Percentiles rank a stretch among this genome's conserved stretches.
Evolutionary conservation across 1,140 invertebrate species (phyloP).

Genomic region (Rhyzopertha dominica): DNA sequence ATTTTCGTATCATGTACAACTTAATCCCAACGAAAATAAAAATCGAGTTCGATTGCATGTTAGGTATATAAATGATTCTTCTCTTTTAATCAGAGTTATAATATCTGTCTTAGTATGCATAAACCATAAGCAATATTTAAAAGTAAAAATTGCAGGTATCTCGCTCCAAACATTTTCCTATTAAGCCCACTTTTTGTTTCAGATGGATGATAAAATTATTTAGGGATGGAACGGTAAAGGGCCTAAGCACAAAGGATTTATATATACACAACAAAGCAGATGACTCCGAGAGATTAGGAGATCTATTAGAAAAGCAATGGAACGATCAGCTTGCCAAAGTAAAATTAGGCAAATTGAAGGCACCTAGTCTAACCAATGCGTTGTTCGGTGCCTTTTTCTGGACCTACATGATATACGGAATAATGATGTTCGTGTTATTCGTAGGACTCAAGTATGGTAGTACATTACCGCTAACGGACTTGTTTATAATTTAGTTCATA

Average conservation of each 20-base stretch:
- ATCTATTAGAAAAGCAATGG: slow-evolving; percentile 50
- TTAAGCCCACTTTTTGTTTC: slow-evolving; percentile 17
- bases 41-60: too few species aligned
- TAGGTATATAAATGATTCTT: too few species aligned
- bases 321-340: slow-evolving; percentile 41
- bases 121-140: too few species aligned
- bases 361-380: slow-evolving; percentile 44
- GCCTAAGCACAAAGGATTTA: slow-evolving; percentile 33
- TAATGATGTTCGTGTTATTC: slow-evolving; percentile 42
- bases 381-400: slow-evolving; percentile 45
- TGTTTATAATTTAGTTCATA: slow-evolving; percentile 12
- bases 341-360: slow-evolving; percentile 19
- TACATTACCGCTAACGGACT: slow-evolving; percentile 11
- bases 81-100: too few species aligned
- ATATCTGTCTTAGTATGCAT: too few species aligned
- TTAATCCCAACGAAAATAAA: too few species aligned
- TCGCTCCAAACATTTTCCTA: too few species aligned
- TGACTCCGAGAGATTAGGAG: slow-evolving; percentile 43
- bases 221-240: slow-evolving; percentile 26
- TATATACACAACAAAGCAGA: slow-evolving; percentile 31
- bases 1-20: too few species aligned
- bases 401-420: slow-evolving; percentile 46
- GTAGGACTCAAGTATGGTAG: slow-evolving; percentile 46
- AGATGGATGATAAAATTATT: slow-evolving; percentile 39
- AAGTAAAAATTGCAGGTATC: too few species aligned